These are phyloP conservation scores for Acanthococcus lagerstroemiae DNA, from an alignment of 2,888 invertebrate species.

Conservation along the genomic window DNA sequence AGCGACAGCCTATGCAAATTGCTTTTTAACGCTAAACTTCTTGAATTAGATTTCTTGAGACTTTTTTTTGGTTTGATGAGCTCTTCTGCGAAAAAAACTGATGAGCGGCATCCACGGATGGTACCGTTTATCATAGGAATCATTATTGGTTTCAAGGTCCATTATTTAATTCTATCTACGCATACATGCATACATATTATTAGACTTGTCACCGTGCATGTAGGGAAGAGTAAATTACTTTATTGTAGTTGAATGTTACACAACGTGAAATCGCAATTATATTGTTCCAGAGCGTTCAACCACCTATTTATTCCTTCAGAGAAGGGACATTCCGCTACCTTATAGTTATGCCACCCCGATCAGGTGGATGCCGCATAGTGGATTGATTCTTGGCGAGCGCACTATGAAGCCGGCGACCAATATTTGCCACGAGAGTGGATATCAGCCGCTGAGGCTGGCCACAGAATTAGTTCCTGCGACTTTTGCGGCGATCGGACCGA, in stretches of 20 bases:
- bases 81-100: no score
- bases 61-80: no score
- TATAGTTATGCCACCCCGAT: slow-evolving; percentile 52
- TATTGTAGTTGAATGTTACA: background rate
- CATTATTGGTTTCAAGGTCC: no score
- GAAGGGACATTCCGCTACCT: slow-evolving; percentile 49
- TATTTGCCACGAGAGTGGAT: slow-evolving; percentile 42
- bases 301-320: slow-evolving; percentile 60
- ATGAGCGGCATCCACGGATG: no score
- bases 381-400: slow-evolving; percentile 59
- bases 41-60: no score
- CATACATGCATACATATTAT: no score
- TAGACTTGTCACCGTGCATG: no score
- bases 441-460: slow-evolving; percentile 71
- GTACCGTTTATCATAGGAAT: no score
- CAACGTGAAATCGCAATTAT: background rate
- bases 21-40: no score
- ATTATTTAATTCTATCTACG: no score
- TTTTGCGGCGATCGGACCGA: slow-evolving; percentile 62
- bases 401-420: slow-evolving; percentile 51
- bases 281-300: slow-evolving; percentile 56
- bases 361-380: slow-evolving; percentile 59
- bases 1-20: no score
- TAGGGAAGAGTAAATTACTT: no score
- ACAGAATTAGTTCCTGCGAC: slow-evolving; percentile 87